These are phyloP conservation scores for Drepana arcuata DNA, from an alignment of 1,140 invertebrate genomes.

Conservation along the genomic window DNA sequence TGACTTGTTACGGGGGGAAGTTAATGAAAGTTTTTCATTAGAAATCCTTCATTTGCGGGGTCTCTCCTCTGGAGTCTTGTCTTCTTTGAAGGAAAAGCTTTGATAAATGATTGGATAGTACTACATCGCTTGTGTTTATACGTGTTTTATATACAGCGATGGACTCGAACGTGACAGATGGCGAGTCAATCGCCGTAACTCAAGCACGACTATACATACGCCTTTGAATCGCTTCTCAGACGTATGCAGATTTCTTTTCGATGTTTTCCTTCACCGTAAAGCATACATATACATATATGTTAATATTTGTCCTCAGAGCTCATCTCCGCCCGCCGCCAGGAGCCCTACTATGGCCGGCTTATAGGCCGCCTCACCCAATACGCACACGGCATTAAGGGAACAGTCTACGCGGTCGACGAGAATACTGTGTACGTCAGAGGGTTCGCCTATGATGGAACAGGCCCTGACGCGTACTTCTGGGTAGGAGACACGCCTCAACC, in stretches of 20 bases:
- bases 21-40: too few relatives aligned
- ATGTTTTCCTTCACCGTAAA: too few relatives aligned
- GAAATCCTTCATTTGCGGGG: too few relatives aligned
- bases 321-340: slow-evolving; percentile 50
- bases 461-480: slow-evolving; percentile 91
- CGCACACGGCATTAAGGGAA: slow-evolving; percentile 83
- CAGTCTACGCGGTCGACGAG: slow-evolving; percentile 89
- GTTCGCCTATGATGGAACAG: slow-evolving; percentile 89
- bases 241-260: too few relatives aligned
- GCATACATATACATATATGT: too few relatives aligned
- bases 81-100: too few relatives aligned
- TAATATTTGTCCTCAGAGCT: slow-evolving; percentile 15
- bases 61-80: too few relatives aligned
- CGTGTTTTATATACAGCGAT: not conserved
- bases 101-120: too few relatives aligned
- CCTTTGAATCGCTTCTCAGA: too few relatives aligned
- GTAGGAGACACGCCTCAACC: slow-evolving; percentile 84
- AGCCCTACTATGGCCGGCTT: slow-evolving; percentile 82
- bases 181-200: too few relatives aligned
- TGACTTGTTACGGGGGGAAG: slow-evolving; percentile 6
- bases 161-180: not conserved
- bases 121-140: not conserved
- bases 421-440: slow-evolving; percentile 88
- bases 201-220: too few relatives aligned
- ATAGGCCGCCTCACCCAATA: slow-evolving; percentile 80